Evolutionary conservation across 2,888 invertebrate species (phyloP), one percentile per base, ranked within the genome.

Genomic region (Eustalomyia histrio): DNA sequence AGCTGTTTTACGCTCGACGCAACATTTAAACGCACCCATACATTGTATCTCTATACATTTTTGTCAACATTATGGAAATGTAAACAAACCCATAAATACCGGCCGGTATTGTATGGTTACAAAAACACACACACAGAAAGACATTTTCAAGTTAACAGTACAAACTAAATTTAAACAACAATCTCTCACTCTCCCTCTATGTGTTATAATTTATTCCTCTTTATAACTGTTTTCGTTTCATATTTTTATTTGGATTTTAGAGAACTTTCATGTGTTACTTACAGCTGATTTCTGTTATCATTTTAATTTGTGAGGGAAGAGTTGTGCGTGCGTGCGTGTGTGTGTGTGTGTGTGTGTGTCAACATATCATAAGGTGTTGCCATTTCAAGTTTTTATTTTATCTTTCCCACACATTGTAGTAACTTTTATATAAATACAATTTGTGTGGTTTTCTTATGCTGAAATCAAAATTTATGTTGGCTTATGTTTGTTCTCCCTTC

Each of bases 1-100:
- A 88, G 87, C 88, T 88, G 88, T 87, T 88, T 82, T 83, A 73
- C 64, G 8, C 65, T 64, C 24, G 24, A 35, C 65, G 61, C 69
- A 29, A 55, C 60, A 63, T 14, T 17, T 43, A 10, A 52, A 53
- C 60, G 10, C 47, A 75, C 12, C 57, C 10, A 12, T n/a, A 52
- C 29, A 73, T 47, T 12, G 35, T 14, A 14, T 9, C 50, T 24
- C 52, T 61, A 61, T 39, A 63, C 35, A n/a, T 50, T 18, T 65
- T 74, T 76, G 71, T 82, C 63, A 79, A 76, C 76, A 78, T 65
- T 18, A 12, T 29, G 52, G 39, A 61, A 78, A 74, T 57, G 78
- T 74, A 81, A 78, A 81, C 78, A 78, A 78, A 74, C 6, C 17
- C 35, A 64, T 80, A 85, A 87, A 84, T 69, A 85, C 86, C 87